phyloP scores from a whole-genome alignment of 64 coral and sea anemone genomes.

The Actinia tenebrosa region DNA sequence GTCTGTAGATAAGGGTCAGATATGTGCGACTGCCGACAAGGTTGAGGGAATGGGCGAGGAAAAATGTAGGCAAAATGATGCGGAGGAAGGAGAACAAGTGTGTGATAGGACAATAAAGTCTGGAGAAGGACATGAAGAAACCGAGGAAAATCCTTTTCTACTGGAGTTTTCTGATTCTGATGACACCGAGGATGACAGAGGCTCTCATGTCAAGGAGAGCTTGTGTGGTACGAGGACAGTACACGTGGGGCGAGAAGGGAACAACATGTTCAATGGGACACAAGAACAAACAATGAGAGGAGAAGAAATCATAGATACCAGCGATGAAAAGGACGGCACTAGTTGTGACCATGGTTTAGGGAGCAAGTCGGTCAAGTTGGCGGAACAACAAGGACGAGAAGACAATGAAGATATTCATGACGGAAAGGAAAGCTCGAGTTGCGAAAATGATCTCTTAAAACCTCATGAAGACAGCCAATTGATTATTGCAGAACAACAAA shows the following conservation, averaged over 20 bases:
- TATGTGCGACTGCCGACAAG: neutral
- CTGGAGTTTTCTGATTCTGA: slow-evolving; percentile 11
- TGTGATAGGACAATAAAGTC: neutral
- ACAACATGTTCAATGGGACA: neutral
- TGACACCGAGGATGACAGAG: neutral
- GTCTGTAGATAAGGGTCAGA: neutral
- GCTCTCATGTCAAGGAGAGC: neutral
- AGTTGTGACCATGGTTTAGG: neutral
- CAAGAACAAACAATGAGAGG: neutral
- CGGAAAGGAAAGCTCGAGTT: neutral
- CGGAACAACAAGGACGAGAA: neutral
- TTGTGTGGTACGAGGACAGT: neutral
- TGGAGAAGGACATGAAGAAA: neutral
- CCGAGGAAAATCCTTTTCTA: neutral
- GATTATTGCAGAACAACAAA: neutral
- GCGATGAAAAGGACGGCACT: neutral
- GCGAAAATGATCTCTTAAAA: neutral
- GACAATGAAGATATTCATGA: neutral
- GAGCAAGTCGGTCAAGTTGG: neutral
- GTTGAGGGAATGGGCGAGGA: neutral
- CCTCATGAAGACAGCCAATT: neutral
- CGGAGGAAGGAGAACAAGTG: neutral
- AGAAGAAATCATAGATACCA: neutral
- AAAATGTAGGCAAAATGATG: neutral
- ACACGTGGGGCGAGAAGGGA: neutral